Evolutionary conservation across 2,797 vertebrate species (phyloP), one percentile per base, ranked within the genome.

Genomic region (Ptychobarbus kaznakovi): DNA sequence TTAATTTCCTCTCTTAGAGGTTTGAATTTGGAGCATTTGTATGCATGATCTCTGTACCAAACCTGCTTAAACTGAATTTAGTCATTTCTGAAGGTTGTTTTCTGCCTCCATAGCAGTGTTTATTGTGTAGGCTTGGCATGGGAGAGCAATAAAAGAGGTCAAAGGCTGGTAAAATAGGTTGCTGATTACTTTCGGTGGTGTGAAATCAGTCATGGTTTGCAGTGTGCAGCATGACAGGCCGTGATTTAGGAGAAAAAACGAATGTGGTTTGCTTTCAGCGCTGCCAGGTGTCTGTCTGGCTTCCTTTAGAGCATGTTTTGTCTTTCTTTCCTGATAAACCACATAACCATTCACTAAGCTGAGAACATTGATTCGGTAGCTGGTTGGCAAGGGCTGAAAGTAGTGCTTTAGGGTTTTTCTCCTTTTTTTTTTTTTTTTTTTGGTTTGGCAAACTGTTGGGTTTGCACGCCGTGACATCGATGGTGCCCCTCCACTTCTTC

Each of bases 251-350:
- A 16, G 53, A 38, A 68, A 72, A 18, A 65, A 73, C 4, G 0
- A 28, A 28, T 74, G 81, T 80, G 69, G 42, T 79, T 80, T n/a
- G 51, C 13, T 82, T 70, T 61, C 73, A 86, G 63, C 85, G 1
- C 22, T 89, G 87, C 86, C 80, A 88, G 84, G 85, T 89, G 91
- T 90, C 91, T 81, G 65, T 83, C 82, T 80, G 70, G 86, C 89
- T 91, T 91, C 88, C 88, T 92, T 88, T 91, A 73, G 75, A 76
- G 84, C 72, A 86, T 85, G 82, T 80, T 69, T 40, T 68, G 80
- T 40, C n/a, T 88, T 89, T 90, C 58, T 86, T 88, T 90, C 86
- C 83, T 81, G 81, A 88, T 89, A 84, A 86, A 87, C 86, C 76
- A 61, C 89, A 89, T 44, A 65, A 72, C 38, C 38, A 35, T 65